These are phyloP conservation scores for human (Homo sapiens) DNA, from an alignment of 2,113 vertebrate genomes.

Conservation along the genomic window GRCh38 chr14:30232501-30233000, in stretches of 20 bases:
- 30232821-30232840: constrained; percentile 80
- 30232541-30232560: not conserved
- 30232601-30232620: not conserved
- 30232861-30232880: constrained; percentile 81
- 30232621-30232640: not conserved
- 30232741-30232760: constrained; percentile 80
- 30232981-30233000: constrained; percentile 63
- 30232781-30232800: constrained; percentile 81
- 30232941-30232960: constrained; percentile 65
- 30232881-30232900: constrained; percentile 74
- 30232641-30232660: constrained; percentile 41
- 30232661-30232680: constrained; percentile 49
- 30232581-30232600: constrained; percentile 25
- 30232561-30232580: not conserved
- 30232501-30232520: not conserved
- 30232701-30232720: constrained; percentile 53
- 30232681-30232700: constrained; percentile 68
- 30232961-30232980: constrained; percentile 34
- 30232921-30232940: constrained; percentile 75
- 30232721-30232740: constrained; percentile 69
- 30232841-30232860: constrained; percentile 81
- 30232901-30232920: constrained; percentile 77
- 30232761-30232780: constrained; percentile 79
- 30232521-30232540: constrained; percentile 54
- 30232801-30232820: constrained; percentile 80